Base-by-base conservation (phyloP, 35 echinoderm and acorn worm genomes). In the Lytechinus variegatus region DNA sequence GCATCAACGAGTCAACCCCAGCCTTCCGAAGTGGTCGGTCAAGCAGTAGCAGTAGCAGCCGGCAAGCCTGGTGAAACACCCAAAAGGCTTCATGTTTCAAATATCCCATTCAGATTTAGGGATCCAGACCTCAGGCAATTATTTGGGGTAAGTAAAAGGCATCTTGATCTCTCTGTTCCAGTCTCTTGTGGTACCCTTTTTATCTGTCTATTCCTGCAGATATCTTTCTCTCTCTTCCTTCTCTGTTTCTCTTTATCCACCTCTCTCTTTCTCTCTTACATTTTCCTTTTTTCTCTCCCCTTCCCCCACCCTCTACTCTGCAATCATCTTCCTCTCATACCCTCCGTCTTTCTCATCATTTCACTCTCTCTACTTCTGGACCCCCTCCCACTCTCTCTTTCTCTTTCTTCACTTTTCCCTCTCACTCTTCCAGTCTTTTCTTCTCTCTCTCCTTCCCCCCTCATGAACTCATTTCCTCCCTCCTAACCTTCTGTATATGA, bases 71-170 rank as follows among this genome's bases (percentile, higher is more conserved):
- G 98, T 54, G 98, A 99, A 95, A 92, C 96, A 44, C 98, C 98
- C 56, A 99, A 99, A 95, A 97, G 98, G 89, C 96, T 99, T 61
- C 98, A 99, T 97, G 98, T 99, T 71, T 99, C 98, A 89, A 99
- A 99, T 96, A 99, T 99, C 86, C 98, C 98, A 14, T 99, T 99
- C 96, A 99, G 97, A 87, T 99, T 99, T 91, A 96, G 98, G 95
- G 98, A 99, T 92, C 98, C 98, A 92, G 98, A 99, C 92, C 95
- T 99, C 55, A 97, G 98, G 95, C 97, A 98, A 96, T 96, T 99
- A 27, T 99, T 99, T 98, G 98, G 98, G 96, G 98, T 99, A 92
- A 97, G 97, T 94, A 19, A 14, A 16, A 14, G 6, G 9, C 9
- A 13, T 9, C 56, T 11, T 9, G 56, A 11, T 11, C 56, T 72